Evolutionary conservation across 2,888 invertebrate species (phyloP).

Genomic region (Thelaira solivaga): DNA sequence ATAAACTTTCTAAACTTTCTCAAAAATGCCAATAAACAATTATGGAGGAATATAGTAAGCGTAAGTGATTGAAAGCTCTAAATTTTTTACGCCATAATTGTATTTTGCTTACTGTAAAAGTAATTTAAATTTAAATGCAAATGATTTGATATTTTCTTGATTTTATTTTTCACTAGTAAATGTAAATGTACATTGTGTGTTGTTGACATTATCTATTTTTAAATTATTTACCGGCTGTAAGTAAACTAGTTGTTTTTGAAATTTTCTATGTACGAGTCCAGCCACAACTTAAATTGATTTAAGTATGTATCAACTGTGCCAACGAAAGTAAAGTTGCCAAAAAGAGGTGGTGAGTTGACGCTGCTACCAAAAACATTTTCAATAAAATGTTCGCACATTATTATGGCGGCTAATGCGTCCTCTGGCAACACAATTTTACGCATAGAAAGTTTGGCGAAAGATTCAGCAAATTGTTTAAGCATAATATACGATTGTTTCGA

Average conservation of each 20-base stretch:
- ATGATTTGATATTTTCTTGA: too few relatives aligned
- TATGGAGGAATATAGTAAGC: too few relatives aligned
- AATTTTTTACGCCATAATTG: too few relatives aligned
- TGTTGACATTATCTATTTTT: too few relatives aligned
- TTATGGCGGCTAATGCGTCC: constrained; percentile 72
- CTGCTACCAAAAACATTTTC: constrained; percentile 69
- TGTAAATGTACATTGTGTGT: too few relatives aligned
- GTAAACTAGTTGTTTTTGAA: constrained; percentile 50
- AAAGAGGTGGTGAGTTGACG: constrained; percentile 68
- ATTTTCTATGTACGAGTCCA: constrained; percentile 68
- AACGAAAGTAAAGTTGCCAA: constrained; percentile 67
- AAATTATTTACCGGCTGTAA: not conserved
- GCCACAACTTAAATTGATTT: constrained; percentile 70
- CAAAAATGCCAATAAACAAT: too few relatives aligned
- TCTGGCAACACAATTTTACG: constrained; percentile 70
- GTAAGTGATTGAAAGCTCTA: too few relatives aligned
- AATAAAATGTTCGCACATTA: constrained; percentile 73
- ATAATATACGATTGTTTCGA: constrained; percentile 71
- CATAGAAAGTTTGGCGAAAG: constrained; percentile 74
- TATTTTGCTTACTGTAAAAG: too few relatives aligned
- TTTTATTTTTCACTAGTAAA: too few relatives aligned
- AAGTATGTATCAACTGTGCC: constrained; percentile 71
- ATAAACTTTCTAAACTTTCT: too few relatives aligned
- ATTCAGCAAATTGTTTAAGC: constrained; percentile 74
- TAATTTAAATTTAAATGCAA: too few relatives aligned